These are phyloP conservation scores for Platycheirus albimanus DNA, from an alignment of 2,888 invertebrate species.

Conservation along the genomic window DNA sequence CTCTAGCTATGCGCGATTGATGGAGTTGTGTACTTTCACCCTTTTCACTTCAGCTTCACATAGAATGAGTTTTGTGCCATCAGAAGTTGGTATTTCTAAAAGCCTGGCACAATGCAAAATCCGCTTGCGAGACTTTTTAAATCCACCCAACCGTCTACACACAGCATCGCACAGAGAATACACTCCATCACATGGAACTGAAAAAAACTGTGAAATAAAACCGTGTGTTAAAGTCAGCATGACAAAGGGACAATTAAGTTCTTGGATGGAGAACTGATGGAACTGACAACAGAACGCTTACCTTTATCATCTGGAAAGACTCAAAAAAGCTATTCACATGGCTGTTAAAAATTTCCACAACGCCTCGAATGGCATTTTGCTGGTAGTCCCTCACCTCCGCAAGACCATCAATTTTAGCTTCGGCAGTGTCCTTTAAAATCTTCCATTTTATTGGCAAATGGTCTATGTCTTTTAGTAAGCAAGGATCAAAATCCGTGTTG, in stretches of 20 bases:
- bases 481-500: conserved; percentile 92
- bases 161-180: conserved; percentile 89
- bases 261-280: neutral
- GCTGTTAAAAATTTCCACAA: conserved; percentile 91
- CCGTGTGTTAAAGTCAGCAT: conserved; percentile 49
- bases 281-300: conserved; percentile 38
- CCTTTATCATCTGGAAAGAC: conserved; percentile 56
- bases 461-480: conserved; percentile 90
- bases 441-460: conserved; percentile 95
- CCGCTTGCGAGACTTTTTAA: conserved; percentile 88
- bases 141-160: conserved; percentile 85
- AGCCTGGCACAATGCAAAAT: conserved; percentile 90
- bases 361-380: conserved; percentile 91
- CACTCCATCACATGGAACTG: conserved; percentile 87
- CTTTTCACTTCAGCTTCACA: conserved; percentile 91
- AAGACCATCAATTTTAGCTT: conserved; percentile 92
- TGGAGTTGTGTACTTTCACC: conserved; percentile 85
- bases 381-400: conserved; percentile 94
- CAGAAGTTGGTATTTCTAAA: conserved; percentile 93
- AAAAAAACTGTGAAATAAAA: conserved; percentile 84
- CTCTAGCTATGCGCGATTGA: conserved; percentile 9
- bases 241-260: conserved; percentile 50
- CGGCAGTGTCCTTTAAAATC: conserved; percentile 91
- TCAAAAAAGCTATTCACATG: conserved; percentile 84
- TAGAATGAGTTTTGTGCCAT: conserved; percentile 90